phyloP scores from a whole-genome alignment of 2,797 vertebrate species.

The Sebastes minor region DNA sequence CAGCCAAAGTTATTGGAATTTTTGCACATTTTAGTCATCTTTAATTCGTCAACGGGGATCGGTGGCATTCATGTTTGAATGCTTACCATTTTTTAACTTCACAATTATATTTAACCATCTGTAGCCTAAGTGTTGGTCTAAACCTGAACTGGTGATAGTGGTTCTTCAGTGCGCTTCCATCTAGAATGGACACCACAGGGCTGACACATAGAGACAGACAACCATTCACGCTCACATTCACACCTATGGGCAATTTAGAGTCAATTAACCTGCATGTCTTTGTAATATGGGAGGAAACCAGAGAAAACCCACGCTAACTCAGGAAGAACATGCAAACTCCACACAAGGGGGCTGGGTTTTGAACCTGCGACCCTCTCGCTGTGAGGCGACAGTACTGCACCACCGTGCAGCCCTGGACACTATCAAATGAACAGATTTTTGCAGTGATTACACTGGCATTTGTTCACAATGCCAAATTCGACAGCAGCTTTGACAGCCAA shows the following conservation, averaged over 20 bases:
- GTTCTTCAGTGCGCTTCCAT: neutral
- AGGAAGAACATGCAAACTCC: too few species aligned
- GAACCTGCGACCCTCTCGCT: too few species aligned
- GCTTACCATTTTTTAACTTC: neutral
- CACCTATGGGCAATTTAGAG: too few species aligned
- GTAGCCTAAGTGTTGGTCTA: neutral
- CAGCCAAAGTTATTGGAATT: conserved; percentile 6
- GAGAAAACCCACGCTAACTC: too few species aligned
- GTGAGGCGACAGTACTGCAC: too few species aligned
- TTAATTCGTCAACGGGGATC: neutral
- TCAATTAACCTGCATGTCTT: too few species aligned
- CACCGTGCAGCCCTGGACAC: too few species aligned
- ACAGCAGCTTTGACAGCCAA: conserved; percentile 26
- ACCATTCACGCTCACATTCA: too few species aligned
- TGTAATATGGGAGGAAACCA: too few species aligned
- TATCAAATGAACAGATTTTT: neutral
- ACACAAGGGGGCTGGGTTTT: too few species aligned
- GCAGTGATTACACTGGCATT: conserved; percentile 5
- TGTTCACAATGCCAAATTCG: neutral
- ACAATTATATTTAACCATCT: neutral
- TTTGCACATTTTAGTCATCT: conserved; percentile 17
- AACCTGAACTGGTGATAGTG: neutral
- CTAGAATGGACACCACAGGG: neutral
- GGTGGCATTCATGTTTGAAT: neutral
- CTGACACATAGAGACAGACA: too few species aligned